Percentiles rank a stretch among this genome's conserved stretches.
Evolutionary conservation across 2,888 invertebrate species (phyloP).

Genomic region (Drosophila subquinaria): DNA sequence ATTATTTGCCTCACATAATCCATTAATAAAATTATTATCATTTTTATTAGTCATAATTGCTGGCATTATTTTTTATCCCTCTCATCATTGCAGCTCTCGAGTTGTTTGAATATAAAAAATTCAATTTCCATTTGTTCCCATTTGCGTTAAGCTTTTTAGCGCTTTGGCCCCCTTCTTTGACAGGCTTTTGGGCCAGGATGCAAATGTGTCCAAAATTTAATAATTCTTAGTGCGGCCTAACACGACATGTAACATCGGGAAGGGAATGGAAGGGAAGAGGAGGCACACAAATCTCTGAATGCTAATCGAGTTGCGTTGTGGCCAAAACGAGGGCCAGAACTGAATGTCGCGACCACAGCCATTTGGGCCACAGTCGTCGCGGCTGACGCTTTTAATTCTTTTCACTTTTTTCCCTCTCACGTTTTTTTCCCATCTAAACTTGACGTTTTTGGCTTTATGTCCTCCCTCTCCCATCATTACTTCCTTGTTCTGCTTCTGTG

Average conservation of each 20-base stretch:
- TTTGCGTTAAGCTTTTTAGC: slow-evolving; percentile 66
- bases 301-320: slow-evolving; percentile 74
- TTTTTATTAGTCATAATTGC: slow-evolving; percentile 69
- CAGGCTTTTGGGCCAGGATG: slow-evolving; percentile 35
- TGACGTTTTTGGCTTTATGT: slow-evolving; percentile 47
- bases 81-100: background rate
- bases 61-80: slow-evolving; percentile 18
- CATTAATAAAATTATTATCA: slow-evolving; percentile 76
- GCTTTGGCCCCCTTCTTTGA: slow-evolving; percentile 33
- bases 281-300: slow-evolving; percentile 67
- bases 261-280: background rate
- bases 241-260: slow-evolving; percentile 18
- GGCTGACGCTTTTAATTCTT: slow-evolving; percentile 76
- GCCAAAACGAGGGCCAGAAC: slow-evolving; percentile 32
- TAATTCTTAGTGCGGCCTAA: slow-evolving; percentile 62
- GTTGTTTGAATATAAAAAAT: slow-evolving; percentile 28
- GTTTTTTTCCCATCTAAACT: slow-evolving; percentile 46
- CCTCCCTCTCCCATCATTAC: slow-evolving; percentile 9
- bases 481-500: slow-evolving; percentile 14
- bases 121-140: slow-evolving; percentile 70
- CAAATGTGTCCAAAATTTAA: slow-evolving; percentile 75
- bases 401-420: slow-evolving; percentile 44
- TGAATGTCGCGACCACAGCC: slow-evolving; percentile 69
- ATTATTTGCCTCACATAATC: slow-evolving; percentile 65
- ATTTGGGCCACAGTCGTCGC: slow-evolving; percentile 74